Percentiles rank a stretch among this genome's conserved stretches.
These are phyloP conservation scores for Hybognathus amarus DNA, from an alignment of 2,797 vertebrate species.

Conservation along the genomic window DNA sequence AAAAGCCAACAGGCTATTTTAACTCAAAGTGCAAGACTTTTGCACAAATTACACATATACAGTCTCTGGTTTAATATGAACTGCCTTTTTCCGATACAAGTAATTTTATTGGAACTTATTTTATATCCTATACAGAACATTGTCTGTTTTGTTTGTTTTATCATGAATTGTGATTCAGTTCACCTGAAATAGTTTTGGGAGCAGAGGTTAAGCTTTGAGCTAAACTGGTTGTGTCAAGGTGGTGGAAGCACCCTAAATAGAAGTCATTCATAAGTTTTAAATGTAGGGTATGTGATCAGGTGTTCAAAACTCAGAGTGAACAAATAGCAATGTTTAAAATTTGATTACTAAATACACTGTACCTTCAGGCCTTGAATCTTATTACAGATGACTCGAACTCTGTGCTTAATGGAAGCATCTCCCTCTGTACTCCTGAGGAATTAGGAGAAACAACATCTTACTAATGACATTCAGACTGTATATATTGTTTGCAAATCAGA, in stretches of 20 bases:
- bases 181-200: conserved; percentile 3
- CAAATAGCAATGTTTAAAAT: neutral
- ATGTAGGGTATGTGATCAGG: neutral
- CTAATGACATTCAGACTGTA: neutral
- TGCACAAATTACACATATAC: neutral
- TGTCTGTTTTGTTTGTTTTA: neutral
- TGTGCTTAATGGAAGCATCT: conserved; percentile 78
- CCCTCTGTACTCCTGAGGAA: conserved; percentile 81
- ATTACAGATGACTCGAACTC: conserved; percentile 82
- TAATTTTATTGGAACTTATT: no score
- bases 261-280: neutral
- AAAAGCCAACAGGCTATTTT: neutral
- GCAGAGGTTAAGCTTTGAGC: neutral
- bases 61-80: neutral
- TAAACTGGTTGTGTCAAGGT: neutral
- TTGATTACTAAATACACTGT: neutral
- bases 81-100: neutral
- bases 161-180: neutral
- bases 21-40: neutral
- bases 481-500: neutral
- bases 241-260: neutral
- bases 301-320: neutral
- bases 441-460: neutral
- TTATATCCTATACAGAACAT: neutral
- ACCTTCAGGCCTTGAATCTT: conserved; percentile 85